Evolutionary conservation across 2,797 vertebrate genomes (phyloP).

Genomic region (Phyllotis vaccarum): DNA sequence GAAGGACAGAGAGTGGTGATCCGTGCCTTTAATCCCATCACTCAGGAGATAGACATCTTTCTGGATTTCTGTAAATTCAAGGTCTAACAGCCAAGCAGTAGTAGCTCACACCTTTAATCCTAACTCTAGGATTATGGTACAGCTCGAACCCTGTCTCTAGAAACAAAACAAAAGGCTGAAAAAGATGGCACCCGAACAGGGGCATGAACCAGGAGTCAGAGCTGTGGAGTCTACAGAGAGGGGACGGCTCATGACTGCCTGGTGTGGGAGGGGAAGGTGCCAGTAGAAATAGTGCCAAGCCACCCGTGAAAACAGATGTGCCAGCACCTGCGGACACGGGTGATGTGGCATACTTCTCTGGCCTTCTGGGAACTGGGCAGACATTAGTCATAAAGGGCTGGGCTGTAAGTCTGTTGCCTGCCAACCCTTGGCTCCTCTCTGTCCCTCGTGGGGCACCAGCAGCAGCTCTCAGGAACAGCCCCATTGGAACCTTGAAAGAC

Average conservation of each 20-base stretch:
- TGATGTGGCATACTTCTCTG: neutral
- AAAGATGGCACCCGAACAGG: too few relatives aligned
- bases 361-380: neutral
- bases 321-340: neutral
- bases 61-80: too few relatives aligned
- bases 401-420: too few relatives aligned
- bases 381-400: neutral
- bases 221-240: neutral
- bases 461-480: neutral
- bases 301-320: neutral
- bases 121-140: too few relatives aligned
- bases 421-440: neutral
- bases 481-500: neutral
- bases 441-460: neutral
- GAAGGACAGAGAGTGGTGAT: too few relatives aligned
- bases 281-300: too few relatives aligned
- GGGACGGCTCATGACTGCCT: fast-evolving
- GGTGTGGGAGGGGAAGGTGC: neutral
- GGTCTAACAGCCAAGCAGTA: too few relatives aligned
- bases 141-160: too few relatives aligned
- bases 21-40: too few relatives aligned
- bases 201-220: neutral
- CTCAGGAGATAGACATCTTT: too few relatives aligned
- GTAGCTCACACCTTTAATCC: too few relatives aligned
- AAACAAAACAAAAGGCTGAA: too few relatives aligned